Conservation (phyloP, 2,797 vertebrate species). For the Scyliorhinus canicula region DNA sequence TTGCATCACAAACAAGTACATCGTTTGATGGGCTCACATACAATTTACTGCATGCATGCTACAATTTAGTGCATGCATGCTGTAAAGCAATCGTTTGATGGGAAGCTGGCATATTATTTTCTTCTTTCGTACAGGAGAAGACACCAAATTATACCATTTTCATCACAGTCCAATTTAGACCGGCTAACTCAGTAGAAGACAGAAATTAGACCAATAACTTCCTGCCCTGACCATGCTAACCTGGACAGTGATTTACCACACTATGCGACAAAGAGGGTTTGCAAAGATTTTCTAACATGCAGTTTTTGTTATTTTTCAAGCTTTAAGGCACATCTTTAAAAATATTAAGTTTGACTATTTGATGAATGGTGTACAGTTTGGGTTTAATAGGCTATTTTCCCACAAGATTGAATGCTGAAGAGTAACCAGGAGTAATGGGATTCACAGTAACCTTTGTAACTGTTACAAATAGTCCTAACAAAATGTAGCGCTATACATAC, state of each 20-base stretch:
- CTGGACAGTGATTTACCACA: background rate
- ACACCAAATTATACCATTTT: background rate
- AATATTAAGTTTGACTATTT: slow-evolving; percentile 8
- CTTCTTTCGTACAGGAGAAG: background rate
- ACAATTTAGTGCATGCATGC: background rate
- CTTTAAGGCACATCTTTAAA: background rate
- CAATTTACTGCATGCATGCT: background rate
- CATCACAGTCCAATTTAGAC: background rate
- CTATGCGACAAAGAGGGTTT: background rate
- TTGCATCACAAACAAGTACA: background rate
- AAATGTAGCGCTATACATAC: background rate
- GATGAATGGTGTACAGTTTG: background rate
- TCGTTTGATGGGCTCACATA: background rate
- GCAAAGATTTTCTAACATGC: background rate
- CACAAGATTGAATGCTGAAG: background rate
- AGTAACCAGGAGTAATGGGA: background rate
- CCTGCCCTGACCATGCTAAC: background rate
- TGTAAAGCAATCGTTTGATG: background rate
- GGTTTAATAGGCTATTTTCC: background rate
- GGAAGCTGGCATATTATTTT: background rate
- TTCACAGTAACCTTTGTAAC: background rate
- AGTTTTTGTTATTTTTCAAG: background rate
- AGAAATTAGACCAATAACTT: background rate
- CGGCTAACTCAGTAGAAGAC: background rate
- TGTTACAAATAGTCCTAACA: background rate